Base-by-base conservation (phyloP, 2,888 invertebrate species). In the Acanthosepion pharaonis region DNA sequence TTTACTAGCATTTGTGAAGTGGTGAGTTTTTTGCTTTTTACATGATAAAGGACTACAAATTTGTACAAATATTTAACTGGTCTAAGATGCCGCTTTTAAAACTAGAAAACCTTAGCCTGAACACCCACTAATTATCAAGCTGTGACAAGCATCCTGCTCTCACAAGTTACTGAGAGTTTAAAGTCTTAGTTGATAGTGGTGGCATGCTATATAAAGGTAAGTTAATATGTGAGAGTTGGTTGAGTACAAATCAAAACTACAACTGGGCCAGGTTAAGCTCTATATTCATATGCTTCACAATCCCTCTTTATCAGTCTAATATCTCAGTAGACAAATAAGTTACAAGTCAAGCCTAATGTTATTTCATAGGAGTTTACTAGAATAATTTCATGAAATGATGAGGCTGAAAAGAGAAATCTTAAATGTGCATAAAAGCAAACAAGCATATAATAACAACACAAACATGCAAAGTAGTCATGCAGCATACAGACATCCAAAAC, bases 331-430 rank as follows among this genome's bases (percentile, higher is more conserved):
- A n/a, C 8, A 78, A 78, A 28, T 5, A 28, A 9, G 9, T n/a
- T 28, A 78, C n/a, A 78, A 78, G 78, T 33, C n/a, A 78, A 78
- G 78, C n/a, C 18, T 78, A 78, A 59, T 59, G 59, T 23, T 59
- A 33, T 18, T 78, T 78, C n/a, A 28, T 78, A 78, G 25, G 55
- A 55, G 78, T 8, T 28, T 78, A 28, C n/a, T 78, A 78, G 20
- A 78, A 78, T 78, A 23, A 23, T 78, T 78, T n/a, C n/a, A 78
- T 78, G 11, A 78, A 78, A 78, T n/a, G 11, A 78, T 18, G 15
- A 78, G 78, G 78, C 78, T 78, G 78, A 78, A 78, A 78, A 78
- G n/a, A n/a, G n/a, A 78, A n/a, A 78, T 15, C 78, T 78, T n/a
- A n/a, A 15, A 78, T n/a, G 78, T n/a, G n/a, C 78, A 78, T 78